Evolutionary conservation across 2,797 vertebrate genomes (phyloP).

Genomic region (Sylvilagus floridanus): DNA sequence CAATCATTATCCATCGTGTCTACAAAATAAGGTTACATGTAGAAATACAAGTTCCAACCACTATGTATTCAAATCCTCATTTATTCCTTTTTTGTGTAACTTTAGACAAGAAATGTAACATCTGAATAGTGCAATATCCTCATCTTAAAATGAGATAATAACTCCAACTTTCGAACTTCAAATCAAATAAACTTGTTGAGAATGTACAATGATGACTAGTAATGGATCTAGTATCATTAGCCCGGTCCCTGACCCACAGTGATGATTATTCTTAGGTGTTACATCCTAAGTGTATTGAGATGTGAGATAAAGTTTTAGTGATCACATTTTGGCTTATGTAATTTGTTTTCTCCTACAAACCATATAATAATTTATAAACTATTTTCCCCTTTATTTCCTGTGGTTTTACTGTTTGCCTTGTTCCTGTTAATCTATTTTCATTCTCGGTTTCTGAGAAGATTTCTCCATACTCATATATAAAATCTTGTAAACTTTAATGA

Average conservation of each 20-base stretch:
- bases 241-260: neutral
- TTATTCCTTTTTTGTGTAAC: neutral
- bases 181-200: neutral
- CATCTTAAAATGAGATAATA: slow-evolving; percentile 7
- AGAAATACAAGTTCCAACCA: neutral
- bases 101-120: neutral
- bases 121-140: neutral
- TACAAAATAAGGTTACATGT: slow-evolving; percentile 4
- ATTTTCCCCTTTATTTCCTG: neutral
- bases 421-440: slow-evolving; percentile 9
- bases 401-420: neutral
- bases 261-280: neutral
- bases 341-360: neutral
- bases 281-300: neutral
- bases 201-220: neutral
- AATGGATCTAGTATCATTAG: neutral
- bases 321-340: neutral
- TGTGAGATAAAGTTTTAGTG: neutral
- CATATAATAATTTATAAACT: neutral
- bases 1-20: neutral
- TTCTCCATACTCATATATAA: neutral
- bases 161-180: neutral
- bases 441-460: slow-evolving; percentile 39
- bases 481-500: slow-evolving; percentile 8
- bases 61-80: neutral